Conservation (phyloP, 2,888 invertebrate genomes). For the Lottia scabra region DNA sequence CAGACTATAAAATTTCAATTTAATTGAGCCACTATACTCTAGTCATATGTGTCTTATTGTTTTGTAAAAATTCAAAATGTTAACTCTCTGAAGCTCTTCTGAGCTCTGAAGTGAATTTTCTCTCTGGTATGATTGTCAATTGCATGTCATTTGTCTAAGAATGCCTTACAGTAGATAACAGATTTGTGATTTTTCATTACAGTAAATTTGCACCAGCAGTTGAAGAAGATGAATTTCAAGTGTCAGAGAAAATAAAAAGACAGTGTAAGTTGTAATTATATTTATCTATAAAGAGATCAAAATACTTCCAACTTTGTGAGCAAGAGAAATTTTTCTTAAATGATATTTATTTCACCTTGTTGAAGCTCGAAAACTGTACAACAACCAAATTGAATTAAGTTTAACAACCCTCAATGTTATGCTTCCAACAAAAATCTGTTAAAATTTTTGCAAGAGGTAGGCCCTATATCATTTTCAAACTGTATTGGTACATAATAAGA, state of each 20-base stretch:
- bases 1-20: neutral
- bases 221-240: constrained; percentile 65
- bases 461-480: too few relatives aligned
- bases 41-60: neutral
- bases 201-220: constrained; percentile 49
- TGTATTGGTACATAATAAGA: too few relatives aligned
- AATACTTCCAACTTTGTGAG: too few relatives aligned
- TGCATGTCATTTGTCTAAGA: too few relatives aligned
- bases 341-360: neutral
- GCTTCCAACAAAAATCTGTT: too few relatives aligned
- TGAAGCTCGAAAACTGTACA: neutral
- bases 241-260: constrained; percentile 66
- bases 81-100: too few relatives aligned
- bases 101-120: too few relatives aligned
- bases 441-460: too few relatives aligned
- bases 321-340: neutral
- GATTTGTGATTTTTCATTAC: constrained; percentile 25
- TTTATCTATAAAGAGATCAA: neutral
- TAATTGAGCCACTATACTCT: neutral
- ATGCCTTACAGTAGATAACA: neutral
- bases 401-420: too few relatives aligned
- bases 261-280: constrained; percentile 55
- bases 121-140: too few relatives aligned
- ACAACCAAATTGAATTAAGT: too few relatives aligned
- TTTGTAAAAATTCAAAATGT: neutral